Evolutionary conservation across 35 echinoderm and acorn worm species (phyloP), one percentile per base, ranked within the genome.

Genomic region (Patiria miniata): DNA sequence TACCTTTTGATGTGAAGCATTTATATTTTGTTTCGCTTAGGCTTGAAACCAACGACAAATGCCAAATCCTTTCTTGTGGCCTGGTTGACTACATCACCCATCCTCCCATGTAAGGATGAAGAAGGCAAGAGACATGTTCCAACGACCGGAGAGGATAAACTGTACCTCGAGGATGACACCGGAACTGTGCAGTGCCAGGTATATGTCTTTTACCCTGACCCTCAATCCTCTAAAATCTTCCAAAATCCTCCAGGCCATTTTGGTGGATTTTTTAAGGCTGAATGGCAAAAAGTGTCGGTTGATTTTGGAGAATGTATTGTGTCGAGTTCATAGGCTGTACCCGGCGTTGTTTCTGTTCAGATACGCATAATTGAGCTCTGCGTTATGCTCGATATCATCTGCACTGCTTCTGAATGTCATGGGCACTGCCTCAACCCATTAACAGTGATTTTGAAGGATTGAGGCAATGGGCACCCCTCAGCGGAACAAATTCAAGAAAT

Each of bases 101-200:
- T 73, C 65, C 3, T 73, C 29, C 0, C n/a, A 47, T 6, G 12
- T 23, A 73, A 30, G 2, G 65, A 73, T 10, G 29, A 34, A 7
- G 65, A 34, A 30, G 65, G 29, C 34, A 26, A 73, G 65, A 34
- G 65, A 73, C 34, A 34, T 34, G 1, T 2, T 36, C 7, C 65
- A 26, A 28, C 34, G 26, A 73, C 30, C 1, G 34, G 26, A 30
- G 65, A 73, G 8, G 29, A 73, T 73, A 23, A 36, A 34, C 15
- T 73, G 23, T 73, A 73, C 29, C 65, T 73, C 10, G 29, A 73
- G 29, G 65, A 73, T 73, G 29, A 73, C 14, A 73, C 65, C 7
- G 65, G 65, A 36, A 32, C 2, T 3, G 65, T 73, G 23, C 65
- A 73, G 65, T 73, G 65, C 26, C 65, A 73, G 65, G 65, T 73